Evolutionary conservation across 2,113 vertebrate genomes (phyloP).

Genomic region (Oreotrochilus melanogaster): DNA sequence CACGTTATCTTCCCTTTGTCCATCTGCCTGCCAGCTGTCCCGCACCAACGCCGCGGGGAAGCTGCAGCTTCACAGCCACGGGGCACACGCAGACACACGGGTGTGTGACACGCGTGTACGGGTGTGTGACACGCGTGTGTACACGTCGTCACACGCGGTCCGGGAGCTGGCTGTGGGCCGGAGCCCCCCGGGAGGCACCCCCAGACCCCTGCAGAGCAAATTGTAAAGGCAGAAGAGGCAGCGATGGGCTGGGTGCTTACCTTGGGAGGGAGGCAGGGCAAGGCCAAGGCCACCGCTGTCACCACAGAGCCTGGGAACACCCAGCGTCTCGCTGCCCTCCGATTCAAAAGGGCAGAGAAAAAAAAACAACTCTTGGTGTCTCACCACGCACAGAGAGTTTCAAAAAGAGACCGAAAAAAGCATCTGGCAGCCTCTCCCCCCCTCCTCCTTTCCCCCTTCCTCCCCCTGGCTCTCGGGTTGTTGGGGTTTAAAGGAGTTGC

Average conservation of each 20-base stretch:
- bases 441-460: not conserved
- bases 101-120: fast-evolving
- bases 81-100: not conserved
- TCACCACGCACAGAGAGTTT: constrained; percentile 75
- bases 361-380: constrained; percentile 45
- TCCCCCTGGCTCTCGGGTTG: not conserved
- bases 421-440: constrained; percentile 70
- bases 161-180: not conserved
- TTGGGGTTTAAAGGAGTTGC: constrained; percentile 68
- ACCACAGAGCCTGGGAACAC: not conserved
- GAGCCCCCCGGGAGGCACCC: not conserved
- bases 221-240: not conserved
- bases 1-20: not conserved
- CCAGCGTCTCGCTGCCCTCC: not conserved
- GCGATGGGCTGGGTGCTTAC: constrained; percentile 43
- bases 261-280: not conserved
- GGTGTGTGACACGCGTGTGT: no score
- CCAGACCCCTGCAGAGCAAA: not conserved
- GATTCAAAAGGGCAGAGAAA: constrained; percentile 5
- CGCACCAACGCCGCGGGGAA: not conserved
- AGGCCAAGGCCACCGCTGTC: not conserved
- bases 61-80: not conserved
- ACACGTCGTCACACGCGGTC: fast-evolving
- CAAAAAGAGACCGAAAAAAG: constrained; percentile 75
- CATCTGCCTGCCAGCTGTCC: not conserved